Evolutionary conservation across 2,113 vertebrate genomes (phyloP).

Genomic region (Aegithalos caudatus): DNA sequence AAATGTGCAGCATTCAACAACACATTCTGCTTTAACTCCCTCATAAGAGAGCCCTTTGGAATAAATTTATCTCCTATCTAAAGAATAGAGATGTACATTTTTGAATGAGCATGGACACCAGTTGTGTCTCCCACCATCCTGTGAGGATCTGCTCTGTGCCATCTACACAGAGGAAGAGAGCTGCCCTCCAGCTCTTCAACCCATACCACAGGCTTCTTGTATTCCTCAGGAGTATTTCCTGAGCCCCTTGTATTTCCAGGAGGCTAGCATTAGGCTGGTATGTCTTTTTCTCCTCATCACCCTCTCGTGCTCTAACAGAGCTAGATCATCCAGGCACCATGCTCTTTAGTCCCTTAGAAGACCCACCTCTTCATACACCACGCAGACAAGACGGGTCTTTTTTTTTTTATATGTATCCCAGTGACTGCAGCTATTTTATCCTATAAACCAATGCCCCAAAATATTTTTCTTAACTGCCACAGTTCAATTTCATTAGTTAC

Average conservation of each 20-base stretch:
- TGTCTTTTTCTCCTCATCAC: background rate
- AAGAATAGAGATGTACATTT: background rate
- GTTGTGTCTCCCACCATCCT: background rate
- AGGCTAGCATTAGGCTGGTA: background rate
- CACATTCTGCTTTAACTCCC: background rate
- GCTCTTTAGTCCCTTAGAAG: background rate
- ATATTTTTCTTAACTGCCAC: background rate
- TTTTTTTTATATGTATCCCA: background rate
- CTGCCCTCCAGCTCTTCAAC: background rate
- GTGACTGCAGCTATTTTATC: background rate
- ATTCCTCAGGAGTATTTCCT: too few relatives aligned
- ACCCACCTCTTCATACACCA: rapidly evolving
- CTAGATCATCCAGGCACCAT: background rate
- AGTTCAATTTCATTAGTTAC: background rate
- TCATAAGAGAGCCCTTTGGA: background rate
- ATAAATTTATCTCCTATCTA: background rate
- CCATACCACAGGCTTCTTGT: rapidly evolving
- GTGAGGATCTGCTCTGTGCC: background rate
- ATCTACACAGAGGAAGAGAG: background rate
- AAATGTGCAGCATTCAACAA: background rate
- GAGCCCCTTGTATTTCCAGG: too few relatives aligned
- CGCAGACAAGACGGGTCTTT: background rate
- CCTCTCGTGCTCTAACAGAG: background rate
- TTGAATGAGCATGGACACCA: background rate
- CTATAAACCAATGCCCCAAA: background rate